Percentiles rank a stretch among this genome's conserved stretches.
Evolutionary conservation across 2,797 vertebrate genomes (phyloP).

Genomic region (Cynodonichthys magdalenae): DNA sequence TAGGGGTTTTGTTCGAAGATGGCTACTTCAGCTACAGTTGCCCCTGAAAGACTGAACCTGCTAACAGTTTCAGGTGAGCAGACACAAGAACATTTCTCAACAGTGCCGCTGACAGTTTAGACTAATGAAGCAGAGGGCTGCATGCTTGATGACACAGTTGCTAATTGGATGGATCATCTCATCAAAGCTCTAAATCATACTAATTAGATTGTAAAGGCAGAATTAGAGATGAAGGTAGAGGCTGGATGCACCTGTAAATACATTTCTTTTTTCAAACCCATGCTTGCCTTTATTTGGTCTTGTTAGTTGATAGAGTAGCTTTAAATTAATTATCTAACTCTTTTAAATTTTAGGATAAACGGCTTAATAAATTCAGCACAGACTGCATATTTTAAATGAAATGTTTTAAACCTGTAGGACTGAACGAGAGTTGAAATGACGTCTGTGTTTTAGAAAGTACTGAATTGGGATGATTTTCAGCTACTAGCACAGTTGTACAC

Average conservation of each 20-base stretch:
- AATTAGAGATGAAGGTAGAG: not conserved
- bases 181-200: constrained; percentile 10
- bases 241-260: not conserved
- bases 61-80: constrained; percentile 9
- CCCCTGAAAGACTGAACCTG: not conserved
- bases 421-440: too few relatives aligned
- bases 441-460: too few relatives aligned
- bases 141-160: constrained; percentile 21
- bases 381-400: not conserved
- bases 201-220: constrained; percentile 7
- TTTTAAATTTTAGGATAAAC: not conserved
- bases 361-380: not conserved
- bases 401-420: too few relatives aligned
- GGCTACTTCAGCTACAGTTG: not conserved
- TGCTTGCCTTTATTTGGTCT: not conserved
- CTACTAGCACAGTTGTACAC: too few relatives aligned
- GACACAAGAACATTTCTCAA: not conserved
- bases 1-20: not conserved
- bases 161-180: constrained; percentile 27
- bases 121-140: constrained; percentile 17
- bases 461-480: too few relatives aligned
- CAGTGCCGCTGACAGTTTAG: not conserved
- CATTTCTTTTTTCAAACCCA: not conserved
- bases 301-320: not conserved
- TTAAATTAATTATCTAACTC: not conserved